These are phyloP conservation scores for Monarcha castaneiventris DNA, from an alignment of 2,113 vertebrate species.

Conservation along the genomic window DNA sequence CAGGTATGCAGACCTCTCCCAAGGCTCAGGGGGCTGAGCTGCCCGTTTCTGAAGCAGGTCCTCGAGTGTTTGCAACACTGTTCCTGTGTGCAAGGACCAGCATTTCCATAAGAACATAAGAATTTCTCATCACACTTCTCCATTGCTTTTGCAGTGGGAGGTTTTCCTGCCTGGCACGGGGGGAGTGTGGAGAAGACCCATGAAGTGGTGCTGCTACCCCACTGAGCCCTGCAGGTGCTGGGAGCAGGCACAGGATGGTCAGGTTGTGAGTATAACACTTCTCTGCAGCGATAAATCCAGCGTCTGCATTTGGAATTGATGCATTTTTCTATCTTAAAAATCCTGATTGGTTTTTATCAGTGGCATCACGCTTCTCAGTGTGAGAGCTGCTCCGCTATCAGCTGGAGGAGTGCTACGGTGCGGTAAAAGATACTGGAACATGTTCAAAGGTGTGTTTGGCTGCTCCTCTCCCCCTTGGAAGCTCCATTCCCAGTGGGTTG, in stretches of 20 bases:
- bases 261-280: background rate
- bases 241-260: background rate
- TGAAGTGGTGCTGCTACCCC: background rate
- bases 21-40: background rate
- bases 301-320: background rate
- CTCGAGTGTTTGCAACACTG: background rate
- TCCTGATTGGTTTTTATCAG: background rate
- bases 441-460: background rate
- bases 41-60: background rate
- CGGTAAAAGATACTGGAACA: background rate
- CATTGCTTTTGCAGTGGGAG: background rate
- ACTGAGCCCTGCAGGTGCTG: background rate
- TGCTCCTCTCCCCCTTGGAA: background rate
- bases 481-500: background rate
- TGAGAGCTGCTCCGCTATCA: background rate
- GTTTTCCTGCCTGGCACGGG: background rate
- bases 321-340: background rate
- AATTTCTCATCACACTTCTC: background rate
- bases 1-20: background rate
- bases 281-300: background rate
- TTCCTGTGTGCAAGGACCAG: background rate
- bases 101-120: background rate
- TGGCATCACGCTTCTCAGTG: background rate
- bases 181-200: background rate
- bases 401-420: background rate